Conservation (phyloP, 1,140 invertebrate species). For the Lepidostoma basale region DNA sequence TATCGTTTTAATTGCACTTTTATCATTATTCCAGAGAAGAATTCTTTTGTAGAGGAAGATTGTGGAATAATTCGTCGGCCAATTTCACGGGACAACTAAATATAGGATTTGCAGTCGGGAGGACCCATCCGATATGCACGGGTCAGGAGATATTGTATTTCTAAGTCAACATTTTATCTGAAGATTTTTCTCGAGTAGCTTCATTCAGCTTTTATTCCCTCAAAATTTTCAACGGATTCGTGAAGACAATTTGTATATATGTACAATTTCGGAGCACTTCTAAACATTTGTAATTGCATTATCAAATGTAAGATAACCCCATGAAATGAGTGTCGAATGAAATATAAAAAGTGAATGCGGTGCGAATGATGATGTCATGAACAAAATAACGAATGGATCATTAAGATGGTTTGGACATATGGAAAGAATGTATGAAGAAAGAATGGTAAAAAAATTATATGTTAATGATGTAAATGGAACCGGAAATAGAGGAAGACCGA, state of each 20-base stretch:
- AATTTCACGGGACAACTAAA: slow-evolving; percentile 3
- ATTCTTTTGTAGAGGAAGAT: slow-evolving; percentile 10
- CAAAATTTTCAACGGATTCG: too few species aligned
- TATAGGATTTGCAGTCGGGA: slow-evolving; percentile 8
- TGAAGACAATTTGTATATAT: too few species aligned
- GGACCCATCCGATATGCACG: neutral
- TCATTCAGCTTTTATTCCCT: neutral
- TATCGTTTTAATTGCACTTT: too few species aligned
- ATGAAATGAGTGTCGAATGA: neutral
- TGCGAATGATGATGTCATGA: too few species aligned
- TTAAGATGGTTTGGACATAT: too few species aligned
- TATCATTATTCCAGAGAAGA: neutral
- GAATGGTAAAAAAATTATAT: too few species aligned
- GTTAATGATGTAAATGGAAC: too few species aligned
- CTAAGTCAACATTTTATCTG: neutral
- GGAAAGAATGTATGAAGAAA: too few species aligned
- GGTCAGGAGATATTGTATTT: neutral
- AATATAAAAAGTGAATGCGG: too few species aligned
- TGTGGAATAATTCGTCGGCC: slow-evolving; percentile 15
- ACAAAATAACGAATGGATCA: too few species aligned
- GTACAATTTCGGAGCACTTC: too few species aligned
- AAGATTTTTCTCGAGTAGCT: neutral
- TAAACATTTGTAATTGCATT: neutral
- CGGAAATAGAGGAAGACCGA: too few species aligned
- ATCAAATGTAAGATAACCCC: neutral